These are phyloP conservation scores for Knipowitschia caucasica DNA, from an alignment of 2,797 vertebrate species.

Conservation along the genomic window DNA sequence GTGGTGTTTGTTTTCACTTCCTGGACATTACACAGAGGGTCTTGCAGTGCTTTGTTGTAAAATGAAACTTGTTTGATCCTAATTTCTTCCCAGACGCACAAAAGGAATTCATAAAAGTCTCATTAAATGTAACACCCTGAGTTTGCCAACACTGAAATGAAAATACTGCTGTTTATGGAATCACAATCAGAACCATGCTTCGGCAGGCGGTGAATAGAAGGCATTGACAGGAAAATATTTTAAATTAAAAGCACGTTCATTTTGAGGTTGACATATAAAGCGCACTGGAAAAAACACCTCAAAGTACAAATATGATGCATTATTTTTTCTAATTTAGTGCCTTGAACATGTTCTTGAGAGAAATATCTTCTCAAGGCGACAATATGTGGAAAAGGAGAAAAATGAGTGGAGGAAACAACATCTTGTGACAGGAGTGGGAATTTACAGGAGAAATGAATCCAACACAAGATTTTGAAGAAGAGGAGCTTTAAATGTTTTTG, in stretches of 20 bases:
- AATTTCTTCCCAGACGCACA: constrained; percentile 10
- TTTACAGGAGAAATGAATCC: no score
- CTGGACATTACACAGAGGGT: constrained; percentile 13
- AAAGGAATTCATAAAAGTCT: constrained; percentile 5
- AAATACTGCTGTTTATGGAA: constrained; percentile 1
- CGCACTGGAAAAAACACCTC: no score
- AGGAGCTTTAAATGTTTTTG: no score
- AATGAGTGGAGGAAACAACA: no score
- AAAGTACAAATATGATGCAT: no score
- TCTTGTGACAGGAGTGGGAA: no score
- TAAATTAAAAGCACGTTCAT: neutral
- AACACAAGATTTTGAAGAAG: no score
- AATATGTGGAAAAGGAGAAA: no score
- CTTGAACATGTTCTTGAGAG: no score
- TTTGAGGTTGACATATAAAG: neutral
- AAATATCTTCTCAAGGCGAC: no score
- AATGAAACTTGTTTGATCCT: constrained; percentile 10
- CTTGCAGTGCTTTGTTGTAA: neutral
- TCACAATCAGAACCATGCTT: neutral
- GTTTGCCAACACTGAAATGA: neutral
- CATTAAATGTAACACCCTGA: neutral
- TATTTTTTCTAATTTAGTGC: no score
- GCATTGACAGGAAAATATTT: neutral
- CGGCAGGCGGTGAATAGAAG: neutral
- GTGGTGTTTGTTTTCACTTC: constrained; percentile 19